phyloP scores from a whole-genome alignment of 2,888 invertebrate genomes.

The Saturnia japonica region DNA sequence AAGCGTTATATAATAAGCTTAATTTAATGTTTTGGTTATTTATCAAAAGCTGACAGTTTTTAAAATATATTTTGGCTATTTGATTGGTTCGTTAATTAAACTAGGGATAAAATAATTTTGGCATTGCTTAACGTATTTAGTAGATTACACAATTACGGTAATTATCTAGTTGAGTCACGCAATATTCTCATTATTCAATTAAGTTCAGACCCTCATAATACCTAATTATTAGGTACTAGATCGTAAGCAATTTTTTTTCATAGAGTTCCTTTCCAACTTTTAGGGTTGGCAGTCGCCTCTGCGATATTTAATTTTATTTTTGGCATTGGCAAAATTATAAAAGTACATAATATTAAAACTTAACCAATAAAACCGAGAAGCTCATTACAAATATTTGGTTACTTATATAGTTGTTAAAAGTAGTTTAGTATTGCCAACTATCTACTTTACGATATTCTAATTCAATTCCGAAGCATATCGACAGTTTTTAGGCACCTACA shows the following conservation, averaged over 20 bases:
- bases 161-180: not conserved
- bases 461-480: too few species aligned
- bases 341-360: too few species aligned
- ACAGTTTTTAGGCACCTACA: too few species aligned
- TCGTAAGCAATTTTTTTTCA: not conserved
- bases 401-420: too few species aligned
- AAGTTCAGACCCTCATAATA: not conserved
- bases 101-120: not conserved
- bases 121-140: not conserved
- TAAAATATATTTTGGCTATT: too few species aligned
- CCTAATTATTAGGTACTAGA: not conserved
- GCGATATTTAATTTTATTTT: not conserved
- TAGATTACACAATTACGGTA: not conserved
- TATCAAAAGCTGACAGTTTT: not conserved
- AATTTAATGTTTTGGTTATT: not conserved
- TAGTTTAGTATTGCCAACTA: too few species aligned
- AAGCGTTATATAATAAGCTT: too few species aligned
- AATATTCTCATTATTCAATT: constrained; percentile 3
- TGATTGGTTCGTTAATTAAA: too few species aligned
- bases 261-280: too few species aligned
- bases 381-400: too few species aligned
- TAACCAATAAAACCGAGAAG: too few species aligned
- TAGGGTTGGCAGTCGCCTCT: not conserved
- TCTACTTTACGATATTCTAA: too few species aligned
- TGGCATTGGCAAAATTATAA: not conserved